Base-by-base conservation (phyloP, 2,797 vertebrate genomes). In the Oreochromis mossambicus region DNA sequence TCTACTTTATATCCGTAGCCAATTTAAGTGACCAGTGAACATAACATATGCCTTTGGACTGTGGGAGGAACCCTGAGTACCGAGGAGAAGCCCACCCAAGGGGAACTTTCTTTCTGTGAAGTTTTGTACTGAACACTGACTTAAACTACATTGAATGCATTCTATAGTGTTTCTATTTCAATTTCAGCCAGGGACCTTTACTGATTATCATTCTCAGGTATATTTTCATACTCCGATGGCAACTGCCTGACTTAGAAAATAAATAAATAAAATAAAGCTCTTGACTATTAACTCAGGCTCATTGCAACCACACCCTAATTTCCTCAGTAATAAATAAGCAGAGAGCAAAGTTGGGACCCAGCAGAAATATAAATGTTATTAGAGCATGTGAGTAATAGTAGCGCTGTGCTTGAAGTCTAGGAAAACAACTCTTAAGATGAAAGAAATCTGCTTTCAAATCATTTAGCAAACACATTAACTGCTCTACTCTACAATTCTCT, bases 401-500 rank as follows among this genome's bases (percentile, higher is more conserved):
- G 83, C 38, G 55, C 76, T n/a, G 81, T 87, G 81, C 78, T 19
- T 81, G 89, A 82, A 92, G 81, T 24, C 10, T 85, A 80, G 83
- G 90, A 90, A 83, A 90, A 86, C 78, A 88, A 56, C 79, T 86
- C 86, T 83, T 4, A 36, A 87, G 88, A 90, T 87, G 50, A 85
- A 89, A 78, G 32, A 84, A 66, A 41, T 21, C 76, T 3, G 41
- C 46, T 85, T 90, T 88, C 80, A 91, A 85, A 91, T 89, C 12
- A 81, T 76, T 51, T 36, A 4, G 12, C 63, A 51, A 81, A 76
- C 81, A 58, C 79, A 50, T 83, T 55, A 36, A 36, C 80, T 61
- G 29, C 78, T 51, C 17, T 8, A 3, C 78, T 51, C 17, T 8
- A 3, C 24, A 48, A 77, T 17, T 17, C 61, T 76, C 11, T 15